These are phyloP conservation scores for Anaspis maculata DNA, from an alignment of 2,888 invertebrate genomes.

Conservation along the genomic window DNA sequence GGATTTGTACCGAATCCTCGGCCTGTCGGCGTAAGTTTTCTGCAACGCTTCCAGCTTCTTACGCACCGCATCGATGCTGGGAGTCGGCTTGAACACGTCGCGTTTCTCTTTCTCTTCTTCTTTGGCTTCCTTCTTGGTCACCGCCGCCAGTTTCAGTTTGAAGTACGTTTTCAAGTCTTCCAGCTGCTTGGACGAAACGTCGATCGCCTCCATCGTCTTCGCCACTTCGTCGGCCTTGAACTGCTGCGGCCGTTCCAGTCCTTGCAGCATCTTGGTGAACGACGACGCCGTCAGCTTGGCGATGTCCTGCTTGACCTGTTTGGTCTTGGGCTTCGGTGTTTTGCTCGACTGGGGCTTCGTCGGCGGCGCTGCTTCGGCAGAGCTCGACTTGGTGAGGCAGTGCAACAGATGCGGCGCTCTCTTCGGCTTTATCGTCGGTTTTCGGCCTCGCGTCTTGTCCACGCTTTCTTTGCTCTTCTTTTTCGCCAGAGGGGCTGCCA, in stretches of 20 bases:
- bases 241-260: background rate
- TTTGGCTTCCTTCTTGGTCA: background rate
- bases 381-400: no score
- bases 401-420: no score
- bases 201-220: conserved; percentile 19
- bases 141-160: background rate
- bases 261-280: background rate
- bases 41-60: conserved; percentile 17
- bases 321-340: no score
- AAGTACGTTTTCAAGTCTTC: conserved; percentile 18
- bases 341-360: no score
- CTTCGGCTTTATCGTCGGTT: no score
- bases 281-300: no score
- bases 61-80: conserved; percentile 1
- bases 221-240: no score
- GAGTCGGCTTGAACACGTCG: background rate
- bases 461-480: no score
- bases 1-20: conserved; percentile 17
- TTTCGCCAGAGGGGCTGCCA: no score
- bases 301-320: no score
- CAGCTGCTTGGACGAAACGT: conserved; percentile 21
- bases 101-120: background rate
- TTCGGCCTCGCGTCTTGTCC: no score
- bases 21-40: conserved; percentile 22
- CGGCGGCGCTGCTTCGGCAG: no score